phyloP scores from a whole-genome alignment of 2,888 invertebrate genomes.

The Anthrax anthrax region DNA sequence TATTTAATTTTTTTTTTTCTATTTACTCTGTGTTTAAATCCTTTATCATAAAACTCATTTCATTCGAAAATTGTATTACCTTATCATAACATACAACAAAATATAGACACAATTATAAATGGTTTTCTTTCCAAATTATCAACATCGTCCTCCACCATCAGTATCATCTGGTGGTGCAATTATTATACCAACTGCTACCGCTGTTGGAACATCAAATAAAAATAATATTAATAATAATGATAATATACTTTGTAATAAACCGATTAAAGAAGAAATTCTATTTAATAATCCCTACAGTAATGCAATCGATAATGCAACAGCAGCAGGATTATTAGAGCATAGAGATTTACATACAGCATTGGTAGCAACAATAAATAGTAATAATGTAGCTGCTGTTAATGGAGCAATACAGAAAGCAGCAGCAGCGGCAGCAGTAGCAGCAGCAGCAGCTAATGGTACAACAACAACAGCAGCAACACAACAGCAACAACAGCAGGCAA shows the following conservation, averaged over 20 bases:
- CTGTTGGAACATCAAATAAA: background rate
- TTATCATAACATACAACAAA: too few relatives aligned
- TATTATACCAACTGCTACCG: background rate
- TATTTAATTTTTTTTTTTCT: too few relatives aligned
- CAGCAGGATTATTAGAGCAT: slow-evolving; percentile 29
- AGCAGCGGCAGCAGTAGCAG: slow-evolving; percentile 16
- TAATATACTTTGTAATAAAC: background rate
- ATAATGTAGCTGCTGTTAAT: slow-evolving; percentile 23
- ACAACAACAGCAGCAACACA: slow-evolving; percentile 22
- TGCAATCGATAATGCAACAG: slow-evolving; percentile 35
- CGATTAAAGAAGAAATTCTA: background rate
- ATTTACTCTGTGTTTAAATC: too few relatives aligned
- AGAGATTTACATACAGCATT: slow-evolving; percentile 34
- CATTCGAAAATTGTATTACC: too few relatives aligned
- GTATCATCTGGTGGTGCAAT: background rate
- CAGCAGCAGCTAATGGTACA: slow-evolving; percentile 17
- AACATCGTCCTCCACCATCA: background rate
- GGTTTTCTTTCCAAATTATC: background rate
- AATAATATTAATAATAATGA: background rate
- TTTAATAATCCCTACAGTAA: slow-evolving; percentile 35
- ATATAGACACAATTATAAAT: background rate
- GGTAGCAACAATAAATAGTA: slow-evolving; percentile 38
- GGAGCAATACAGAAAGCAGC: slow-evolving; percentile 22
- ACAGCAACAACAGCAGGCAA: slow-evolving; percentile 28
- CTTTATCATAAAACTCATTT: too few relatives aligned